Conservation (phyloP, 2,888 invertebrate genomes). For the Lycia hirtaria region DNA sequence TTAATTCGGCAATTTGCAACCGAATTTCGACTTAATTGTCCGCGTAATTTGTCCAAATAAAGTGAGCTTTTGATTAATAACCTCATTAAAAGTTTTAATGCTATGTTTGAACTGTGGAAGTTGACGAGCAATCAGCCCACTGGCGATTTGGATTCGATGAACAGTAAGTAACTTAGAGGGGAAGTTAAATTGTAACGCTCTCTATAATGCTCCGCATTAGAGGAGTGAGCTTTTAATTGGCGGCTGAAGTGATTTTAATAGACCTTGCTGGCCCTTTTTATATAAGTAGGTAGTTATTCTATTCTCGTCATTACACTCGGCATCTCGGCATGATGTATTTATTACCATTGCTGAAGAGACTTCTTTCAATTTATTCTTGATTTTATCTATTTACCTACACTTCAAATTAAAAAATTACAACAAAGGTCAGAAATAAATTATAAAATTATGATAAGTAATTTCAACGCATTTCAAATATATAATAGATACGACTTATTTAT, state of each 20-base stretch:
- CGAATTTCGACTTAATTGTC: constrained; percentile 52
- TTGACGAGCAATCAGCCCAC: constrained; percentile 3
- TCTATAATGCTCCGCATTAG: background rate
- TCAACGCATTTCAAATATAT: too few species aligned
- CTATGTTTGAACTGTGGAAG: constrained; percentile 26
- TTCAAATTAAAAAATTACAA: too few species aligned
- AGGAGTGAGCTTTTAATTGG: background rate
- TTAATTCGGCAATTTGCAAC: constrained; percentile 60
- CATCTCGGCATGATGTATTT: background rate
- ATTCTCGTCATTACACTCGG: background rate
- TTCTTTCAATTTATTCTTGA: too few species aligned
- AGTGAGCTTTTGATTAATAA: constrained; percentile 26
- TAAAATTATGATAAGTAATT: too few species aligned
- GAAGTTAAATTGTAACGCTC: background rate
- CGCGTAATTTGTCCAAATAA: constrained; percentile 51
- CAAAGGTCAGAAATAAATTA: too few species aligned
- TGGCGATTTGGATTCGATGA: constrained; percentile 4
- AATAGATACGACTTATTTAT: too few species aligned
- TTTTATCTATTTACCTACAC: too few species aligned
- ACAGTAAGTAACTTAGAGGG: background rate
- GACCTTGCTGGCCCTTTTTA: background rate
- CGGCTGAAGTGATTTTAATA: background rate
- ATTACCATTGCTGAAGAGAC: too few species aligned
- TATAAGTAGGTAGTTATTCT: too few species aligned
- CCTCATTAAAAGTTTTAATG: constrained; percentile 22